phyloP scores from a whole-genome alignment of 2,888 invertebrate species.

The Amiota communis region DNA sequence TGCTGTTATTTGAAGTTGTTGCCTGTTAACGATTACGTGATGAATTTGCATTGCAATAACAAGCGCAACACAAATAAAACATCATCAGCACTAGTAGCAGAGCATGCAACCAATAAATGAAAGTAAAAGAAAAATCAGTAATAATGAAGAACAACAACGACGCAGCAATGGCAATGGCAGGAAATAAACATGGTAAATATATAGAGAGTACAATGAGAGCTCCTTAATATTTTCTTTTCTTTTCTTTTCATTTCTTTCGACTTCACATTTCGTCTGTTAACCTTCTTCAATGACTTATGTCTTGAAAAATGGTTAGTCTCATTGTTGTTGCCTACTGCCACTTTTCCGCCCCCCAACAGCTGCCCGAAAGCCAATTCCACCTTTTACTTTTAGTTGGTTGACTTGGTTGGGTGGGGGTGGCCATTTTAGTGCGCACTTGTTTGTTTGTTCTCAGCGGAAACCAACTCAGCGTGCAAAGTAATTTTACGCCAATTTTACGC shows the following conservation, averaged over 20 bases:
- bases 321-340: not conserved
- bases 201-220: too few species aligned
- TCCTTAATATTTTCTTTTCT: too few species aligned
- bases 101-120: constrained; percentile 1
- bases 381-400: too few species aligned
- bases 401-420: too few species aligned
- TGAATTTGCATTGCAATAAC: constrained; percentile 61
- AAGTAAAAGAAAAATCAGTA: constrained; percentile 13
- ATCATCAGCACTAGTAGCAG: constrained; percentile 27
- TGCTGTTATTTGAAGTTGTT: constrained; percentile 24
- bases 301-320: too few species aligned
- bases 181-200: too few species aligned
- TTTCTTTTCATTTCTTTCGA: not conserved
- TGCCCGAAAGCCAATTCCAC: too few species aligned
- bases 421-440: too few species aligned
- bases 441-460: too few species aligned
- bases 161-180: not conserved
- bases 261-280: not conserved
- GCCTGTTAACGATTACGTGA: constrained; percentile 56
- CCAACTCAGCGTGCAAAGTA: constrained; percentile 55
- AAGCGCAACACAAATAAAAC: constrained; percentile 35
- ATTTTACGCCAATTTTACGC: constrained; percentile 60
- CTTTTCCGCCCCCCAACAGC: not conserved
- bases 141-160: not conserved
- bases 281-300: too few species aligned